A percentile compares a stretch with the other conserved stretches of the same genome.
These are phyloP conservation scores for Aradophagus sp. DNA, from an alignment of 1,140 invertebrate genomes.

Conservation along the genomic window DNA sequence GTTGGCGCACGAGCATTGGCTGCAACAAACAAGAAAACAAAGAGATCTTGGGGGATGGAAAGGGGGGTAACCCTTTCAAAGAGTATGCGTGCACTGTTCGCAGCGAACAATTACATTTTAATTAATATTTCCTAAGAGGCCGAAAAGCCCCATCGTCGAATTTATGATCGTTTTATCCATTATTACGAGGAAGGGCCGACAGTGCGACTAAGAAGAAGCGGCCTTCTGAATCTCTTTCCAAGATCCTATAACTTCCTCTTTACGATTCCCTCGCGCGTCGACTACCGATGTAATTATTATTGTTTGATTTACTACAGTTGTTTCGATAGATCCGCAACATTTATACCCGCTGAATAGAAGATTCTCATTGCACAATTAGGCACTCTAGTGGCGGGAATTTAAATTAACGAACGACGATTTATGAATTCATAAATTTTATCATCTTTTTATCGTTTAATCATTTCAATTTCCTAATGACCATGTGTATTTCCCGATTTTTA, in stretches of 20 bases:
- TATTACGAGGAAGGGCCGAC: constrained; percentile 67
- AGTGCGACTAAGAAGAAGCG: constrained; percentile 54
- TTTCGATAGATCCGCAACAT: constrained; percentile 55
- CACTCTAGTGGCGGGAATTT: too few relatives aligned
- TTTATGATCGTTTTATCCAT: constrained; percentile 77
- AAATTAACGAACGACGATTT: too few relatives aligned
- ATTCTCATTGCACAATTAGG: constrained; percentile 5
- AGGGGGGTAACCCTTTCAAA: constrained; percentile 57
- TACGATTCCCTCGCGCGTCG: constrained; percentile 66
- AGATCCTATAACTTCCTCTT: constrained; percentile 73
- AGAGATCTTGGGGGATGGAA: constrained; percentile 53
- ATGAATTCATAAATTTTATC: too few relatives aligned
- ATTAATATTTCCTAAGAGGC: constrained; percentile 76
- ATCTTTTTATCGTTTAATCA: too few relatives aligned
- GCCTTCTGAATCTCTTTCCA: constrained; percentile 68
- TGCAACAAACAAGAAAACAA: constrained; percentile 59
- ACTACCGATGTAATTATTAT: constrained; percentile 64
- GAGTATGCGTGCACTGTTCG: constrained; percentile 52
- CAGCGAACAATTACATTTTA: constrained; percentile 76
- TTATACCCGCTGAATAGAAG: constrained; percentile 23
- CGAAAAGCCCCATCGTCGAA: constrained; percentile 73
- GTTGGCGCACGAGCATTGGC: constrained; percentile 41
- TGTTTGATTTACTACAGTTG: constrained; percentile 61
- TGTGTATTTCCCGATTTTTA: too few relatives aligned
- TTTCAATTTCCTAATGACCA: too few relatives aligned